Conservation (phyloP, 2,797 vertebrate genomes). For the Diplodus puntazzo region DNA sequence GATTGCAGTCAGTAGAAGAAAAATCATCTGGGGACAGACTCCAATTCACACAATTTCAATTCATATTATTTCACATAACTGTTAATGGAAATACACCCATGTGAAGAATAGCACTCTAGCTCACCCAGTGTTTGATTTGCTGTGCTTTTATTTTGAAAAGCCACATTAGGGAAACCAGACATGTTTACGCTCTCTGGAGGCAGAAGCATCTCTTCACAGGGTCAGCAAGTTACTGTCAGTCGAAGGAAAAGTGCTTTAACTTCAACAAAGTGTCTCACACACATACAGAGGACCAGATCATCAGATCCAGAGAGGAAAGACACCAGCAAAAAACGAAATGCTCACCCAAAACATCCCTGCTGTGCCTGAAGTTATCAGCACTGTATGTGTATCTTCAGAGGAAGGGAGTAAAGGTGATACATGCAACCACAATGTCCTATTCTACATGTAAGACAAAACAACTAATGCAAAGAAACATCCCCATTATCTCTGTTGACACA, state of each 20-base stretch:
- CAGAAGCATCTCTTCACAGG: neutral
- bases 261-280: neutral
- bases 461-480: neutral
- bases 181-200: neutral
- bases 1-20: neutral
- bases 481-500: neutral
- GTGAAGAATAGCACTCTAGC: neutral
- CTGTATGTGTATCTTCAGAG: neutral
- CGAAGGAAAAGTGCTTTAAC: neutral
- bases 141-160: conserved; percentile 61
- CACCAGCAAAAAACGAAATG: too few species aligned
- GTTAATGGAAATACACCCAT: too few species aligned
- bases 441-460: neutral
- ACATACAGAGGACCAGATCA: neutral
- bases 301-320: neutral
- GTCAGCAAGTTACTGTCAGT: neutral
- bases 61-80: neutral
- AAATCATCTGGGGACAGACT: neutral
- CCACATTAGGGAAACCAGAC: neutral
- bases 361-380: neutral
- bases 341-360: neutral
- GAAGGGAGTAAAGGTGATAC: neutral
- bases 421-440: neutral
- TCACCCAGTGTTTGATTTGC: neutral
- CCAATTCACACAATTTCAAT: too few species aligned